phyloP scores from a whole-genome alignment of 92 coral and sea anemone species.

The Actinernus sp. region DNA sequence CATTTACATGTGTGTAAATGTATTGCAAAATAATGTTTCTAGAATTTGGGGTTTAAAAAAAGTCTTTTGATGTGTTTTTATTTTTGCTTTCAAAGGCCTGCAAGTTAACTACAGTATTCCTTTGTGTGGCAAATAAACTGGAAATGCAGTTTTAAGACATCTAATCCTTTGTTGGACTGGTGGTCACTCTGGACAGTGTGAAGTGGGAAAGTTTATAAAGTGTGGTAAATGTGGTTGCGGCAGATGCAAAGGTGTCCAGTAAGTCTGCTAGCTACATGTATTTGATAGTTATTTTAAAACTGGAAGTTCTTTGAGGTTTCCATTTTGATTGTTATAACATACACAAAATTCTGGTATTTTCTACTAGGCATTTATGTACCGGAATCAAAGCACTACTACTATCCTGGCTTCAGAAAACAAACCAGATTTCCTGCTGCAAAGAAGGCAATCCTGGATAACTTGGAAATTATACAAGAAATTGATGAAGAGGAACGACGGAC shows the following conservation, averaged over 20 bases:
- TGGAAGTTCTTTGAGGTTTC: too few species aligned
- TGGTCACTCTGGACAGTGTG: slow-evolving; percentile 68
- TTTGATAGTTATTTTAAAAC: too few species aligned
- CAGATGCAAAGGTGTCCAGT: slow-evolving; percentile 41
- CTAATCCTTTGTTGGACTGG: slow-evolving; percentile 71
- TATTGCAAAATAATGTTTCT: too few species aligned
- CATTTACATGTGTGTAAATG: too few species aligned
- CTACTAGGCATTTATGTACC: slow-evolving; percentile 22
- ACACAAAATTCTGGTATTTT: too few species aligned
- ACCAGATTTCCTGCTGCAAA: slow-evolving; percentile 28
- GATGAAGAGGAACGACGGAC: slow-evolving; percentile 29
- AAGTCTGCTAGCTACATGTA: too few species aligned
- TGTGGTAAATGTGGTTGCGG: slow-evolving; percentile 70
- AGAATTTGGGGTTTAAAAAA: too few species aligned
- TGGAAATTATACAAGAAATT: slow-evolving; percentile 24
- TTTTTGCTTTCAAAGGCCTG: not conserved
- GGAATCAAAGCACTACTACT: slow-evolving; percentile 28
- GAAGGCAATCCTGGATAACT: slow-evolving; percentile 25
- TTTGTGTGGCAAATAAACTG: slow-evolving; percentile 38
- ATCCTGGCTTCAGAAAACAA: slow-evolving; percentile 22
- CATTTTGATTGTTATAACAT: too few species aligned
- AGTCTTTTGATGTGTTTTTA: not conserved
- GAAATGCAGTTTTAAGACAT: slow-evolving; percentile 38
- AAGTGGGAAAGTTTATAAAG: slow-evolving; percentile 69
- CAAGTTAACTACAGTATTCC: slow-evolving; percentile 38